Conservation (phyloP, 2,113 vertebrate species). For the Siniperca chuatsi region DNA sequence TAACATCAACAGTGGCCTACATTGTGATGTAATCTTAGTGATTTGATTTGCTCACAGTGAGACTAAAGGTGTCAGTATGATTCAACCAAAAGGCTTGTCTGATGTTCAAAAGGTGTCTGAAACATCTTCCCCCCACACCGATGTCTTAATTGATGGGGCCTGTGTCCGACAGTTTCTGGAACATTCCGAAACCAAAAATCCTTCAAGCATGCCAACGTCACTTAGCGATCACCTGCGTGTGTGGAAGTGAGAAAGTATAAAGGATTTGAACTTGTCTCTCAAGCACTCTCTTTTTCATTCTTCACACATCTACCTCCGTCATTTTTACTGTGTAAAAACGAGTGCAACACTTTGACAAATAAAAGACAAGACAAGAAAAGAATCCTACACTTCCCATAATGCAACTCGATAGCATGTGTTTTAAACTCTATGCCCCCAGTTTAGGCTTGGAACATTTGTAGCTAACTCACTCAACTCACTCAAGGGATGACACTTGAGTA, state of each 20-base stretch:
- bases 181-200: background rate
- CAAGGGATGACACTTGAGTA: background rate
- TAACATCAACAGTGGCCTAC: background rate
- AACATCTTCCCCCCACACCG: background rate
- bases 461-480: background rate
- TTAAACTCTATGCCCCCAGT: background rate
- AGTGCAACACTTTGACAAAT: background rate
- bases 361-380: background rate
- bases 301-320: background rate
- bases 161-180: background rate
- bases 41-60: constrained; percentile 24
- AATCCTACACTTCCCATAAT: background rate
- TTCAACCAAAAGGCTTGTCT: background rate
- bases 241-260: background rate
- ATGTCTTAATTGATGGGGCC: background rate
- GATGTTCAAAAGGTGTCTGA: background rate
- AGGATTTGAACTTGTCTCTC: background rate
- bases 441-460: background rate
- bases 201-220: background rate
- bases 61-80: background rate
- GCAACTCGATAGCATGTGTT: background rate
- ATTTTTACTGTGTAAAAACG: background rate
- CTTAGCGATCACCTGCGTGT: background rate
- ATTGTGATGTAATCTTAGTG: background rate
- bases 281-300: background rate